phyloP scores from a whole-genome alignment of 2,888 invertebrate species.

The Chrysina gloriosa region DNA sequence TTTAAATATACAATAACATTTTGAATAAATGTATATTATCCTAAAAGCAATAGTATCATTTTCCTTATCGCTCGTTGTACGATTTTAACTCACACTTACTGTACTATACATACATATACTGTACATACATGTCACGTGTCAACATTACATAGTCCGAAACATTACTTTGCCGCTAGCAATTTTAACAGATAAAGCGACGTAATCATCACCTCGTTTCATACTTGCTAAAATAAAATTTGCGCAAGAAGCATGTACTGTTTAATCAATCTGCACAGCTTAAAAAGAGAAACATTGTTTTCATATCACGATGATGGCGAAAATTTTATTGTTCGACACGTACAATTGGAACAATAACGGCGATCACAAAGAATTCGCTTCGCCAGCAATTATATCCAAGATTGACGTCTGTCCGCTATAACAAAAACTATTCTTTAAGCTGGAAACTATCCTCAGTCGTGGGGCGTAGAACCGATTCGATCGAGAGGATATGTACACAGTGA shows the following conservation, averaged over 20 bases:
- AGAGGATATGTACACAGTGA: constrained; percentile 21
- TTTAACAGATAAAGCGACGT: not conserved
- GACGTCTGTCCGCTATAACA: constrained; percentile 9
- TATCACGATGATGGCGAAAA: constrained; percentile 5
- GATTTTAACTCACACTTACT: too few species aligned
- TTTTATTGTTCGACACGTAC: constrained; percentile 13
- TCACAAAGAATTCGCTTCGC: constrained; percentile 9
- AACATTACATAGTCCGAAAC: not conserved
- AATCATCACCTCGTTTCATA: not conserved
- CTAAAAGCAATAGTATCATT: too few species aligned
- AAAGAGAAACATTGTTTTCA: constrained; percentile 5
- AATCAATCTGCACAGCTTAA: not conserved
- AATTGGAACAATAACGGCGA: constrained; percentile 6
- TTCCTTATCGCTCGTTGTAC: too few species aligned
- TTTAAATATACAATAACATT: too few species aligned
- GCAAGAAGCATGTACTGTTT: not conserved
- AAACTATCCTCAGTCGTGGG: constrained; percentile 1
- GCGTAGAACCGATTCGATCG: constrained; percentile 24
- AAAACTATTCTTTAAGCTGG: constrained; percentile 15
- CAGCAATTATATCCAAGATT: constrained; percentile 16
- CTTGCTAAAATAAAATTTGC: not conserved
- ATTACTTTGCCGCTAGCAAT: not conserved
- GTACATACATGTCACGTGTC: not conserved
- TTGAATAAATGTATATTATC: too few species aligned
- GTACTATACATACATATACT: too few species aligned